Base-by-base conservation (phyloP, 2,113 vertebrate genomes). In the Tinamus guttatus region DNA sequence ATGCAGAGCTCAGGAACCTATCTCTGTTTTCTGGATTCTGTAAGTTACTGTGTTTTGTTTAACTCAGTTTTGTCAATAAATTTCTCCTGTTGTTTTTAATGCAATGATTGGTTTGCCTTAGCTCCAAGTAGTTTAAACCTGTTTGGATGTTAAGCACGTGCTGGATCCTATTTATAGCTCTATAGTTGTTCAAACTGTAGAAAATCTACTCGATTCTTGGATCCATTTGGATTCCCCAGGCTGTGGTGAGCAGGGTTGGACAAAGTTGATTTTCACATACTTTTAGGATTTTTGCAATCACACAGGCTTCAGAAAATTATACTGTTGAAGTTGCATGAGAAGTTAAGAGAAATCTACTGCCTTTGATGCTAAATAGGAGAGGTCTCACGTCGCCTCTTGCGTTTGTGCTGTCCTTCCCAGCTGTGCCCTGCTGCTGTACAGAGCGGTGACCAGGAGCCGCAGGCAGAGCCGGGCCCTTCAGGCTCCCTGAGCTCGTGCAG, bases 11-110 rank as follows among this genome's bases (percentile, higher is more conserved):
- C 97, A 12, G 99, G 99, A 74, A 60, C 90, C 45, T 99, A 98
- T 92, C 98, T 99, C 91, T 99, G 99, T 97, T 99, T 99, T 97
- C 98, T 99, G 97, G 99, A 99, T 95, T 98, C 99, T 54, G 99
- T 99, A 97, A 99, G 99, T 99, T 70, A 62, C 76, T 68, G 10
- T n/a, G 11, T 85, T 82, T 90, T 69, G 30, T 91, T 64, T 43
- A 28, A 83, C 19, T 81, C 56, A 17, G 13, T 58, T 76, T 86
- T 68, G 11, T 43, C n/a, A 59, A 11, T 76, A 10, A 24, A 56
- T 74, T 45, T 41, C 3, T 56, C 59, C 49, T 18, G 18, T 90
- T 25, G 5, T 13, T 86, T 93, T 41, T 85, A 47, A 24, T 54
- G 22, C 32, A 40, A 18, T n/a, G 56, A 12, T 38, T 85, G 67